Evolutionary conservation across 2,888 invertebrate genomes (phyloP).

Genomic region (Lasioglossum malachurum): DNA sequence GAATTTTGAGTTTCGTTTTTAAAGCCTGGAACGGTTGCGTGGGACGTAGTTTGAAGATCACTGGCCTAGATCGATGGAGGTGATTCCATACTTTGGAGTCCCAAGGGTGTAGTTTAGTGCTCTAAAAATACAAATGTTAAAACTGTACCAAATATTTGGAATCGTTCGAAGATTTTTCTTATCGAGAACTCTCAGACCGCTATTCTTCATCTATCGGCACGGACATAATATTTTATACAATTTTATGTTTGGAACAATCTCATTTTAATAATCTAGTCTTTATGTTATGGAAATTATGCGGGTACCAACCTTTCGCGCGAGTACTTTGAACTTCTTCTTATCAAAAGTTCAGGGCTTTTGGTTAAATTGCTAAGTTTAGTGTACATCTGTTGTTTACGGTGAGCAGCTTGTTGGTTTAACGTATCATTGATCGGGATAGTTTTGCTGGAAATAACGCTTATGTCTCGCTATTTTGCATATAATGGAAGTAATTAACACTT

Average conservation of each 20-base stretch:
- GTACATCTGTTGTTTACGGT: not conserved
- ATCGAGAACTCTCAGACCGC: not conserved
- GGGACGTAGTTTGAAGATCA: not conserved
- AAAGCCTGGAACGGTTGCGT: not conserved
- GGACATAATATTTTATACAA: not conserved
- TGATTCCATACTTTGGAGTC: not conserved
- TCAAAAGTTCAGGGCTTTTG: conserved; percentile 3
- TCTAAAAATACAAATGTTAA: not conserved
- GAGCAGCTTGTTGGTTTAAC: not conserved
- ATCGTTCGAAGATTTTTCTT: not conserved
- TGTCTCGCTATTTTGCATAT: not conserved
- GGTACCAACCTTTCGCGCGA: conserved; percentile 6
- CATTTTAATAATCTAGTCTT: not conserved
- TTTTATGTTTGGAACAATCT: not conserved
- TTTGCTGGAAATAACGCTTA: not conserved
- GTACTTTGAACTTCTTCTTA: conserved; percentile 2
- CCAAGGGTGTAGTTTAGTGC: not conserved
- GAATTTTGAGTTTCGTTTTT: not conserved
- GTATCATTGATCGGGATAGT: not conserved
- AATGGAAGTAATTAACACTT: not conserved
- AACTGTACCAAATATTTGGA: not conserved
- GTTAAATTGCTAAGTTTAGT: not conserved
- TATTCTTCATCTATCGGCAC: not conserved
- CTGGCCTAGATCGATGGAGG: not conserved
- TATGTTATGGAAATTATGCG: not conserved